Conservation (phyloP, 2,113 vertebrate species). For the Catagonus wagneri region DNA sequence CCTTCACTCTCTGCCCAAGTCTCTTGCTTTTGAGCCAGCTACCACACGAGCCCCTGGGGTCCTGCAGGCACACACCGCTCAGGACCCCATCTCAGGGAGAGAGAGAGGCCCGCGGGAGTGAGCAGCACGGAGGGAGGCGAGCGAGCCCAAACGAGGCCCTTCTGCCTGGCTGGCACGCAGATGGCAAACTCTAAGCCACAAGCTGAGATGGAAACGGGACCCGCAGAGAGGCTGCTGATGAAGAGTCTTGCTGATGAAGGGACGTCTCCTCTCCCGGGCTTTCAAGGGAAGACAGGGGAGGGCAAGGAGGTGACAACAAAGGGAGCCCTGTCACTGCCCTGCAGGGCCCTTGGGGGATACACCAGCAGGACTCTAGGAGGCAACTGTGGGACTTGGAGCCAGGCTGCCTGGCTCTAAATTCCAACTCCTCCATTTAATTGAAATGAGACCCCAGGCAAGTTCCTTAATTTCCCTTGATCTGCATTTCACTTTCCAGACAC, state of each 20-base stretch:
- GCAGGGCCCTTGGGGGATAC: fast-evolving
- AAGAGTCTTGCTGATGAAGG: background rate
- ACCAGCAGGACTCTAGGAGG: background rate
- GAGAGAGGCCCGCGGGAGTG: fast-evolving
- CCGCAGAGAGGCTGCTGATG: background rate
- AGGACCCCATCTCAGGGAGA: background rate
- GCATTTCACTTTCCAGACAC: background rate
- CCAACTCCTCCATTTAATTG: background rate
- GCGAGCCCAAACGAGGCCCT: background rate
- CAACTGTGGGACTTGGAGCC: background rate
- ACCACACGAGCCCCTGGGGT: background rate
- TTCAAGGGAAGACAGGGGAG: background rate
- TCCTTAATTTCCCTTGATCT: background rate
- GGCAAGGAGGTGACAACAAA: background rate
- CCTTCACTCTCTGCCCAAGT: background rate
- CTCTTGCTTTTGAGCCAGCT: background rate
- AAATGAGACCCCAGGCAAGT: background rate
- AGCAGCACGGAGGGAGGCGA: fast-evolving
- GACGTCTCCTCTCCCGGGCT: background rate
- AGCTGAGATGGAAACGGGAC: background rate
- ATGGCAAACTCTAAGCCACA: background rate
- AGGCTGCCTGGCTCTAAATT: background rate
- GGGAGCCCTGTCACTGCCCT: background rate
- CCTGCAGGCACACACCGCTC: fast-evolving
- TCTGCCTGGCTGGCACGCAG: background rate